Percentiles rank a stretch among this genome's conserved stretches.
phyloP scores from a whole-genome alignment of 1,140 invertebrate genomes.

The Tetragonula clypearis region DNA sequence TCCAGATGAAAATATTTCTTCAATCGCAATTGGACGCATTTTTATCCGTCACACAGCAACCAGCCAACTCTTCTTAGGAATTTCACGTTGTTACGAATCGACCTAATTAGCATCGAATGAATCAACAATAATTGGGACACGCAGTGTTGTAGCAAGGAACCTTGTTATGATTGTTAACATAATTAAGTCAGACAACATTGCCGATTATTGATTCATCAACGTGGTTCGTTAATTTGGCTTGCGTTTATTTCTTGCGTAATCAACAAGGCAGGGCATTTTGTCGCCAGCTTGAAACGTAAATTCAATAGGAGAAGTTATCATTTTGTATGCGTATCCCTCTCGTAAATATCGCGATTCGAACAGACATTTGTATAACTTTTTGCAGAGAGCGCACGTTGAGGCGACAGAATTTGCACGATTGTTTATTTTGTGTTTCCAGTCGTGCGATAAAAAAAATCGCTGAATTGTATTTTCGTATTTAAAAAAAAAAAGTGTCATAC shows the following conservation, averaged over 20 bases:
- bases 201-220: not conserved
- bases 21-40: not conserved
- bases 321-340: not conserved
- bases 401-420: too few species aligned
- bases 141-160: not conserved
- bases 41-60: not conserved
- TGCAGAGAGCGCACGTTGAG: not conserved
- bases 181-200: not conserved
- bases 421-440: not conserved
- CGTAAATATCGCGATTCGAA: not conserved
- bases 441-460: not conserved
- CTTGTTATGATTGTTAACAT: constrained; percentile 8
- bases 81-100: constrained; percentile 5
- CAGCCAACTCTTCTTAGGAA: too few species aligned
- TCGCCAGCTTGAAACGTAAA: not conserved
- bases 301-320: not conserved
- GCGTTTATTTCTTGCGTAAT: constrained; percentile 1
- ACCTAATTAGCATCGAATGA: constrained; percentile 8
- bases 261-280: not conserved
- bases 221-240: not conserved
- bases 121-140: constrained; percentile 1
- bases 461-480: not conserved
- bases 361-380: not conserved
- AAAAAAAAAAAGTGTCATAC: not conserved
- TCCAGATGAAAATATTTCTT: not conserved